phyloP scores from a whole-genome alignment of 2,888 invertebrate species.

The Arctia plantaginis region DNA sequence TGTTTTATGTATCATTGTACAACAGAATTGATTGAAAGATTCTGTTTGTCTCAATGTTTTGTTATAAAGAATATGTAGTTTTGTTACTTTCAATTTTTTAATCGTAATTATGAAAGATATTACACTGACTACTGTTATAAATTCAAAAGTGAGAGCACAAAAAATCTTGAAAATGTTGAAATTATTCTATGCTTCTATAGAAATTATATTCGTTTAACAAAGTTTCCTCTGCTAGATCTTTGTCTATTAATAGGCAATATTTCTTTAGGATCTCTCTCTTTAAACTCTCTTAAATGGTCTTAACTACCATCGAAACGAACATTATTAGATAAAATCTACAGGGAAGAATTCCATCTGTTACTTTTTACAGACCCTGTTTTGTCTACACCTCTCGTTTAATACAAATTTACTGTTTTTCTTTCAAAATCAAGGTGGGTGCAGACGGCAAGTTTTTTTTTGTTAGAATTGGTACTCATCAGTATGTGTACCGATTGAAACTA shows the following conservation, averaged over 20 bases:
- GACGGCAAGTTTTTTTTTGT: neutral
- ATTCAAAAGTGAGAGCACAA: neutral
- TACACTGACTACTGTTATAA: neutral
- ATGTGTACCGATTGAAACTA: neutral
- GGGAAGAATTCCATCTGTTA: neutral
- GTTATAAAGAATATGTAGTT: too few relatives aligned
- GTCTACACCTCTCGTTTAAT: neutral
- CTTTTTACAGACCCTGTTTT: neutral
- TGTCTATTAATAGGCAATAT: neutral
- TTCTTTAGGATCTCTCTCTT: neutral
- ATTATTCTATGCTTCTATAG: neutral
- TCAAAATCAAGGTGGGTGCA: neutral
- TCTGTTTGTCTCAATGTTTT: neutral
- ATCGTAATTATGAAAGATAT: neutral
- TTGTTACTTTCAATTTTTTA: too few relatives aligned
- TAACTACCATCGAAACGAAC: neutral
- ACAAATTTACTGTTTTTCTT: neutral
- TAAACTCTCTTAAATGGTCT: neutral
- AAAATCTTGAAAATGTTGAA: neutral
- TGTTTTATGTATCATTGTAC: neutral
- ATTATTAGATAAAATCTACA: neutral
- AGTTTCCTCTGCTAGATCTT: neutral
- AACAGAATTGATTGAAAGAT: neutral
- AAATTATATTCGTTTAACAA: neutral
- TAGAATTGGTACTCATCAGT: neutral